Percentiles rank a stretch among this genome's conserved stretches.
These are phyloP conservation scores for Meteorus cinctellus DNA, from an alignment of 2,888 invertebrate genomes.

Conservation along the genomic window DNA sequence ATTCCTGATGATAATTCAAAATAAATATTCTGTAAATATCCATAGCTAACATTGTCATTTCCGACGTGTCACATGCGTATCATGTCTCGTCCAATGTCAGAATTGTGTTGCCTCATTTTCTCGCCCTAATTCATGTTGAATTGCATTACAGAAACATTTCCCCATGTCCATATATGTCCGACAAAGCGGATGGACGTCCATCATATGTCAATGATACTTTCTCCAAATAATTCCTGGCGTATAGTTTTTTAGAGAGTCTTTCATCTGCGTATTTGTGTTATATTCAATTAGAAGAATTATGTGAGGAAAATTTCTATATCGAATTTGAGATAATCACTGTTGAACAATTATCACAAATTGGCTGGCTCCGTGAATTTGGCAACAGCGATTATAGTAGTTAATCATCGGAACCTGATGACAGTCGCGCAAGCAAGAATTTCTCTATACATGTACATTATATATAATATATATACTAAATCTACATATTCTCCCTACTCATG, in stretches of 20 bases:
- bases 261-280: no score
- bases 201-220: background rate
- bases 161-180: background rate
- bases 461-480: background rate
- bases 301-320: background rate
- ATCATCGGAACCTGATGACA: conserved; percentile 32
- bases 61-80: background rate
- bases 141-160: background rate
- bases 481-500: conserved; percentile 6
- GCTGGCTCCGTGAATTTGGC: background rate
- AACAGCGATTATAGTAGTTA: conserved; percentile 27
- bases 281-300: background rate
- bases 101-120: background rate
- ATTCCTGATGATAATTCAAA: background rate
- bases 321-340: background rate
- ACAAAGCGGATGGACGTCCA: background rate
- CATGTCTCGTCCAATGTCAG: background rate
- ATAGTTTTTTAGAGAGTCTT: background rate
- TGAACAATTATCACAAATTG: background rate
- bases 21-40: background rate
- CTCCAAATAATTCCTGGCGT: background rate
- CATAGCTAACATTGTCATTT: conserved; percentile 8
- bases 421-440: background rate
- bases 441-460: no score
- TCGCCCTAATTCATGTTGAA: background rate